A percentile compares a stretch with the other conserved stretches of the same genome.
Evolutionary conservation across 1,140 invertebrate species (phyloP).

Genomic region (Calycopis cecrops): DNA sequence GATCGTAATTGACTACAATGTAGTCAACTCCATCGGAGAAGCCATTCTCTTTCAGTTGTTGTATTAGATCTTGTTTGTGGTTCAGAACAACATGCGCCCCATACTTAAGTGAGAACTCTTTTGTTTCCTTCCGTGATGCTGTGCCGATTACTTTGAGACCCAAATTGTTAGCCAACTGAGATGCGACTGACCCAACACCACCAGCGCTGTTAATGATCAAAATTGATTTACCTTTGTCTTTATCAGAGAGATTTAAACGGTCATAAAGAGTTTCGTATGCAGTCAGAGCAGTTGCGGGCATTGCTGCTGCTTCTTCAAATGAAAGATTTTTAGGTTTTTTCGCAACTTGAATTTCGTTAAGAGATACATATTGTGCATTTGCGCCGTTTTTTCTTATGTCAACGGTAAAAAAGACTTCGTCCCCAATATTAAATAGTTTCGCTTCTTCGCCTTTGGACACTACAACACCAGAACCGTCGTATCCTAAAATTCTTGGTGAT

Average conservation of each 20-base stretch:
- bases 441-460: slow-evolving; percentile 41
- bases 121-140: slow-evolving; percentile 46
- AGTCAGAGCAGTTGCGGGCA: too few species aligned
- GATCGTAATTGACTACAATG: slow-evolving; percentile 59
- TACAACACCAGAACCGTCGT: slow-evolving; percentile 52
- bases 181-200: slow-evolving; percentile 53
- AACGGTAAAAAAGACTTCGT: slow-evolving; percentile 56
- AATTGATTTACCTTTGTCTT: slow-evolving; percentile 33
- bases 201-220: too few species aligned
- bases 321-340: slow-evolving; percentile 40
- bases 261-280: too few species aligned
- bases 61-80: slow-evolving; percentile 42
- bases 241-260: slow-evolving; percentile 23
- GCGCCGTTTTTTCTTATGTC: slow-evolving; percentile 48
- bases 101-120: slow-evolving; percentile 37
- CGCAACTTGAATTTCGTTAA: slow-evolving; percentile 47
- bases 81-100: slow-evolving; percentile 50
- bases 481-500: slow-evolving; percentile 51
- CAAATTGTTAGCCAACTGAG: slow-evolving; percentile 48
- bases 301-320: too few species aligned
- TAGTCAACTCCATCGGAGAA: slow-evolving; percentile 47
- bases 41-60: slow-evolving; percentile 42
- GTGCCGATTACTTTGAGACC: slow-evolving; percentile 58
- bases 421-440: slow-evolving; percentile 44
- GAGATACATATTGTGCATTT: slow-evolving; percentile 55